Evolutionary conservation across 2,113 vertebrate genomes (phyloP).

Genomic region (Isurus oxyrinchus): DNA sequence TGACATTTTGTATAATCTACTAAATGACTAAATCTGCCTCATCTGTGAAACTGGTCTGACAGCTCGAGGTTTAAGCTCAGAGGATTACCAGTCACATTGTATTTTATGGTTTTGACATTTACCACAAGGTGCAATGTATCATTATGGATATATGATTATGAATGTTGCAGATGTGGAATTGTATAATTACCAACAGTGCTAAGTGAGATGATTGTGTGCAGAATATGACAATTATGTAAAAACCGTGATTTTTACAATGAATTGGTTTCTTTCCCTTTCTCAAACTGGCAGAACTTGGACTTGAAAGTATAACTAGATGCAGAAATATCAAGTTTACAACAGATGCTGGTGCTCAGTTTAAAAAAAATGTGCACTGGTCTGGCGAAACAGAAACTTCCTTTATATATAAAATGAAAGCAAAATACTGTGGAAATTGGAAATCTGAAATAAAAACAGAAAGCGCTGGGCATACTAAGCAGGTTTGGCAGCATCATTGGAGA

Average conservation of each 20-base stretch:
- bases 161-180: constrained; percentile 12
- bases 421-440: background rate
- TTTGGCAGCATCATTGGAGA: too few relatives aligned
- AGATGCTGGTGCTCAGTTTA: background rate
- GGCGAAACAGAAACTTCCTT: background rate
- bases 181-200: constrained; percentile 14
- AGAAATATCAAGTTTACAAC: background rate
- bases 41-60: background rate
- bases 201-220: background rate
- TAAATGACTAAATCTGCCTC: background rate
- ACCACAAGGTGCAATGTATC: background rate
- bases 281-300: background rate
- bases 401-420: background rate
- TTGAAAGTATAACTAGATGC: background rate
- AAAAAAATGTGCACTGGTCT: background rate
- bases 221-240: background rate
- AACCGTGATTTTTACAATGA: background rate
- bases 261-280: background rate
- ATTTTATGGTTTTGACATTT: constrained; percentile 19
- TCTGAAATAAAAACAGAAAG: background rate
- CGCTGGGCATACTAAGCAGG: too few relatives aligned
- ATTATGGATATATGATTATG: constrained; percentile 3
- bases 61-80: background rate
- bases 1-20: background rate
- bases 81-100: background rate